phyloP scores from a whole-genome alignment of 2,888 invertebrate genomes.

The Xestia c-nigrum region DNA sequence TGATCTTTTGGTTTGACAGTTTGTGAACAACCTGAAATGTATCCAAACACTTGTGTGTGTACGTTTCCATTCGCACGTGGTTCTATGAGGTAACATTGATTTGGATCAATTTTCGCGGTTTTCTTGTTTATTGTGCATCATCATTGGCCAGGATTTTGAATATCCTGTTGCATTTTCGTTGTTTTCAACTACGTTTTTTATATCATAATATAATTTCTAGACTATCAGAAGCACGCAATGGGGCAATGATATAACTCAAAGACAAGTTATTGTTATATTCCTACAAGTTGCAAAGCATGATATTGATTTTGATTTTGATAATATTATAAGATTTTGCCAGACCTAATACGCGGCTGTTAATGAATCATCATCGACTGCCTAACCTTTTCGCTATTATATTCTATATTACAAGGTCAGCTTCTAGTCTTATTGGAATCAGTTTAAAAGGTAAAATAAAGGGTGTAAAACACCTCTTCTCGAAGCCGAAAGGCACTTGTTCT shows the following conservation, averaged over 20 bases:
- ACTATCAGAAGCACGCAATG: background rate
- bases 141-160: background rate
- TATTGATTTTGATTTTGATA: too few species aligned
- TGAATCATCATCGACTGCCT: background rate
- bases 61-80: slow-evolving; percentile 53
- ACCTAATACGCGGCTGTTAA: background rate
- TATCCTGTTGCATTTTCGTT: slow-evolving; percentile 23
- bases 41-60: slow-evolving; percentile 10
- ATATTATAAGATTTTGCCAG: too few species aligned
- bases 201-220: background rate
- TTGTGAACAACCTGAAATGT: slow-evolving; percentile 43
- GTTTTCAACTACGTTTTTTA: background rate
- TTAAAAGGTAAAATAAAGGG: too few species aligned
- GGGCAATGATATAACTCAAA: background rate
- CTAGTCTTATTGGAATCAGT: too few species aligned
- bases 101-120: slow-evolving; percentile 45
- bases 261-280: too few species aligned
- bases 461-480: too few species aligned
- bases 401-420: too few species aligned
- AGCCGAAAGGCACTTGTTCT: too few species aligned
- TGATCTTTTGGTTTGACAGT: background rate
- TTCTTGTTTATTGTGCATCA: slow-evolving; percentile 22
- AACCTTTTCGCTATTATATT: background rate
- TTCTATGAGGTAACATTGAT: slow-evolving; percentile 59
- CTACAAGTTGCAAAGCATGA: too few species aligned